Evolutionary conservation across 1,140 invertebrate genomes (phyloP).

Genomic region (Bombyx mori): DNA sequence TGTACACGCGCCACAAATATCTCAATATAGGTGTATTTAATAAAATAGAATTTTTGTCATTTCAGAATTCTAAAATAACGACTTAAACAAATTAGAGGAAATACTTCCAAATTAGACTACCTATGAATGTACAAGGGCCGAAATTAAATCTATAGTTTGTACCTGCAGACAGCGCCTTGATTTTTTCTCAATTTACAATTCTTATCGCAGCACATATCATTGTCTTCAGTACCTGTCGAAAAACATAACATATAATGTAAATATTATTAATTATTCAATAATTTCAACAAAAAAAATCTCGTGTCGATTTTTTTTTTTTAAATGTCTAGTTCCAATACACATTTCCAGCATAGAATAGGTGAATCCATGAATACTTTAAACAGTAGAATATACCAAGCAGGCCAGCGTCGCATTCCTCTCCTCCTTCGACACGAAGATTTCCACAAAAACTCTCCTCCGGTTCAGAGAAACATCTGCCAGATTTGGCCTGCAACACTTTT

Average conservation of each 20-base stretch:
- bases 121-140: too few relatives aligned
- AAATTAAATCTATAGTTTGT: conserved; percentile 5
- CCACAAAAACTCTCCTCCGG: conserved; percentile 96
- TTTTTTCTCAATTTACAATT: conserved; percentile 88
- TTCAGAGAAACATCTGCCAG: conserved; percentile 92
- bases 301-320: too few relatives aligned
- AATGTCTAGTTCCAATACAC: too few relatives aligned
- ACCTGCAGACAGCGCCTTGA: conserved; percentile 89
- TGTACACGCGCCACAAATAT: too few relatives aligned
- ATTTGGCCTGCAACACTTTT: conserved; percentile 93
- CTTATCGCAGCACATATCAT: conserved; percentile 93
- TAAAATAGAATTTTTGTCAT: too few relatives aligned
- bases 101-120: too few relatives aligned
- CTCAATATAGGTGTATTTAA: too few relatives aligned
- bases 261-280: too few relatives aligned
- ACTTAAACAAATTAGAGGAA: too few relatives aligned
- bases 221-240: conserved; percentile 84
- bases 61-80: too few relatives aligned
- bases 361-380: background rate
- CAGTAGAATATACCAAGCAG: conserved; percentile 73
- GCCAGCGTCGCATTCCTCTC: conserved; percentile 95
- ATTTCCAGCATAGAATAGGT: too few relatives aligned
- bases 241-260: background rate
- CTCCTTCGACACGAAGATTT: conserved; percentile 92
- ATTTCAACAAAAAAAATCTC: too few relatives aligned